These are phyloP conservation scores for Anguilla marmorata DNA, from an alignment of 2,797 vertebrate species.

Conservation along the genomic window DNA sequence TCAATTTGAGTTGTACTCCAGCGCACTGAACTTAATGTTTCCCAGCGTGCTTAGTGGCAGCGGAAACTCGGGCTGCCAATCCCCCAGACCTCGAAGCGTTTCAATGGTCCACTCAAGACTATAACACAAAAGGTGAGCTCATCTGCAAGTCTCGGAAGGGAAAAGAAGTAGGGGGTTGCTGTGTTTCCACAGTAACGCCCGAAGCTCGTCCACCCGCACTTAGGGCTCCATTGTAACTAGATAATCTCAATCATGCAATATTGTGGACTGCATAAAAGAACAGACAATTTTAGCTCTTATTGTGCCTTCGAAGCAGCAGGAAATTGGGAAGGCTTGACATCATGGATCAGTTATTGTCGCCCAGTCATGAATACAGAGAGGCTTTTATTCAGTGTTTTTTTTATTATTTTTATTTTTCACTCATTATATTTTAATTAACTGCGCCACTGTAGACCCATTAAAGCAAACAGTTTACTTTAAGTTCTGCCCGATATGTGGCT, in stretches of 20 bases:
- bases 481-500: not conserved
- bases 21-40: not conserved
- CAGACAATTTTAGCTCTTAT: conserved; percentile 25
- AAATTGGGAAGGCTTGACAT: not conserved
- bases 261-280: conserved; percentile 59
- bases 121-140: conserved; percentile 38
- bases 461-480: not conserved
- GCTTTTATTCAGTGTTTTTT: not conserved
- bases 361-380: not conserved
- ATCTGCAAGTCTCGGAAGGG: conserved; percentile 28
- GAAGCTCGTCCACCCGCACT: conserved; percentile 29
- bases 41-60: not conserved
- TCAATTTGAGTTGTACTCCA: not conserved
- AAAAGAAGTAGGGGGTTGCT: conserved; percentile 16
- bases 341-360: conserved; percentile 15
- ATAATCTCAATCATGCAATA: conserved; percentile 65
- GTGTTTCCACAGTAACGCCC: conserved; percentile 2
- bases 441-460: not conserved
- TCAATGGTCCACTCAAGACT: conserved; percentile 30
- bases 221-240: conserved; percentile 46
- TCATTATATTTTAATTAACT: not conserved
- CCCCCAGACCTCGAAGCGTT: not conserved
- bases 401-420: not conserved
- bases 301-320: not conserved
- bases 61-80: not conserved